Conservation (phyloP, 2,888 invertebrate species). For the Oligia latruncula region DNA sequence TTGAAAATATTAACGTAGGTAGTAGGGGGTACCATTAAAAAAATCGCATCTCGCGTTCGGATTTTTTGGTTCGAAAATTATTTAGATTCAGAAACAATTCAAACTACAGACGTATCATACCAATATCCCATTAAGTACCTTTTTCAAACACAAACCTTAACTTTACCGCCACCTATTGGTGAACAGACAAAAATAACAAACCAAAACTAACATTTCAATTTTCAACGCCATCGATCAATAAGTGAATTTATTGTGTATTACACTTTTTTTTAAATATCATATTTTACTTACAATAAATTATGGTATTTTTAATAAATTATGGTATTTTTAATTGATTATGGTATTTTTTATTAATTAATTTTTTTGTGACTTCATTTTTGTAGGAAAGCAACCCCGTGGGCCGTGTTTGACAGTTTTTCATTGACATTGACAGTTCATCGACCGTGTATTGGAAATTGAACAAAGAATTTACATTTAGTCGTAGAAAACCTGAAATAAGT, state of each 20-base stretch:
- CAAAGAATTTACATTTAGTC: conserved; percentile 60
- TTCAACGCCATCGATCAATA: conserved; percentile 22
- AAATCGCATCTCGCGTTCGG: not conserved
- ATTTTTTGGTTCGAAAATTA: not conserved
- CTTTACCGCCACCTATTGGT: conserved; percentile 28
- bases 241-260: not conserved
- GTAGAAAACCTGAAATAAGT: conserved; percentile 65
- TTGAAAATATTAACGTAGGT: not conserved
- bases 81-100: not conserved
- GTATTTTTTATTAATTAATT: not conserved
- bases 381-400: not conserved
- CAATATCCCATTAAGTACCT: not conserved
- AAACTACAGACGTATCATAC: not conserved
- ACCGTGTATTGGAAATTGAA: conserved; percentile 58
- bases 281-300: not conserved
- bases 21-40: too few relatives aligned
- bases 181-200: not conserved
- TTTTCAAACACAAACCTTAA: not conserved
- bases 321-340: too few relatives aligned
- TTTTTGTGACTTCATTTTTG: not conserved
- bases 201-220: not conserved
- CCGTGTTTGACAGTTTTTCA: conserved; percentile 19
- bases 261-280: not conserved
- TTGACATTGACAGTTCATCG: conserved; percentile 67
- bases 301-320: too few relatives aligned